Conservation (phyloP, 2,888 invertebrate species). For the Sesia apiformis region DNA sequence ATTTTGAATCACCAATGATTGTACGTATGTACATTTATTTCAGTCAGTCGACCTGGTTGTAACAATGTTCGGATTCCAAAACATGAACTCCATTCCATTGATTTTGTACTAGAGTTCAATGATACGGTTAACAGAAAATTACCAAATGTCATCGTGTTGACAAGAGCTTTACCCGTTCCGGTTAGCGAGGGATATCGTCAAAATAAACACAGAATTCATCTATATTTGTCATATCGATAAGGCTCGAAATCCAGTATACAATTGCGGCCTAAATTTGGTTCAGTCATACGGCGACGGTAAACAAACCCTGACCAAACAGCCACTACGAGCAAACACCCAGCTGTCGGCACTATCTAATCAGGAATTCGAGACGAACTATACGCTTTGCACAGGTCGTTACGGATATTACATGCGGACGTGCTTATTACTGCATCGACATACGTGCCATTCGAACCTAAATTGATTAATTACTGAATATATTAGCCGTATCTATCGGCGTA, state of each 20-base stretch:
- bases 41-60: neutral
- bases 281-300: neutral
- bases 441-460: neutral
- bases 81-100: too few relatives aligned
- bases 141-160: too few relatives aligned
- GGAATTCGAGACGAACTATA: neutral
- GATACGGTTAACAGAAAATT: too few relatives aligned
- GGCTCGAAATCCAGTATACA: too few relatives aligned
- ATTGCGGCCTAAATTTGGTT: neutral
- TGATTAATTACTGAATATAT: neutral
- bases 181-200: too few relatives aligned
- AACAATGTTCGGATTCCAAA: too few relatives aligned
- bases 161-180: too few relatives aligned
- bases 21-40: neutral
- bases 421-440: neutral
- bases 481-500: neutral
- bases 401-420: neutral
- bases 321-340: slow-evolving; percentile 6
- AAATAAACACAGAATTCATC: too few relatives aligned
- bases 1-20: too few relatives aligned
- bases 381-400: slow-evolving; percentile 10
- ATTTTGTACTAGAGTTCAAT: too few relatives aligned
- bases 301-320: neutral
- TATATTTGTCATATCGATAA: too few relatives aligned
- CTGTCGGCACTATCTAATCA: slow-evolving; percentile 2